Percentiles rank a stretch among this genome's conserved stretches.
phyloP scores from a whole-genome alignment of 1,140 invertebrate genomes.

The Dendrolimus punctatus region DNA sequence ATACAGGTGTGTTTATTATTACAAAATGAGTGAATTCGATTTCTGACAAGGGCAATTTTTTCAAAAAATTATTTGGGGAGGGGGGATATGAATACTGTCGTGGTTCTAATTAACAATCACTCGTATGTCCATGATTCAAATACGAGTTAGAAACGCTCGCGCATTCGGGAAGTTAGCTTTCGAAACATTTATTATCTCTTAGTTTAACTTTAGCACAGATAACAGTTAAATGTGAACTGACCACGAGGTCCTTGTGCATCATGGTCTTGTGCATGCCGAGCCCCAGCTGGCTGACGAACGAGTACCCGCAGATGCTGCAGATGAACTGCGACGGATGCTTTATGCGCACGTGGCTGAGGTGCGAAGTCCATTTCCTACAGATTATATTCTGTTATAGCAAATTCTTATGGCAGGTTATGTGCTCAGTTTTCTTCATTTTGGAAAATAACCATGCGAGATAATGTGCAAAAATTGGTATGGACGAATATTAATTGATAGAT shows the following conservation, averaged over 20 bases:
- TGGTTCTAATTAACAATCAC: too few relatives aligned
- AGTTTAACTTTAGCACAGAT: background rate
- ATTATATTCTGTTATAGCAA: background rate
- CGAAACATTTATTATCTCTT: too few relatives aligned
- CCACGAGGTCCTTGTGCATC: conserved; percentile 35
- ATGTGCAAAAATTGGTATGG: too few relatives aligned
- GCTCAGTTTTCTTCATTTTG: too few relatives aligned
- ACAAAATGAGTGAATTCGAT: too few relatives aligned
- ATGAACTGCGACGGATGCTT: conserved; percentile 56
- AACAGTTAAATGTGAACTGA: background rate
- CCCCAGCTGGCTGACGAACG: conserved; percentile 49
- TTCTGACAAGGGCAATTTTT: too few relatives aligned
- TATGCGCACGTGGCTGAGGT: conserved; percentile 51
- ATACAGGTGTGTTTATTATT: too few relatives aligned
- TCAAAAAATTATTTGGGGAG: background rate
- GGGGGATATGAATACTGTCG: background rate
- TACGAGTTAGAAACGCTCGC: too few relatives aligned
- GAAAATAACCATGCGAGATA: background rate
- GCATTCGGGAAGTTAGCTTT: too few relatives aligned
- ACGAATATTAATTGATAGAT: too few relatives aligned
- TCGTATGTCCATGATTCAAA: too few relatives aligned
- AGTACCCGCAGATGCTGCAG: conserved; percentile 52
- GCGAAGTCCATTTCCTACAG: conserved; percentile 48
- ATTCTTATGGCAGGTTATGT: too few relatives aligned
- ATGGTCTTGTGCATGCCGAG: conserved; percentile 53